phyloP scores from a whole-genome alignment of 2,888 invertebrate genomes.

The Coleophora flavipennella region DNA sequence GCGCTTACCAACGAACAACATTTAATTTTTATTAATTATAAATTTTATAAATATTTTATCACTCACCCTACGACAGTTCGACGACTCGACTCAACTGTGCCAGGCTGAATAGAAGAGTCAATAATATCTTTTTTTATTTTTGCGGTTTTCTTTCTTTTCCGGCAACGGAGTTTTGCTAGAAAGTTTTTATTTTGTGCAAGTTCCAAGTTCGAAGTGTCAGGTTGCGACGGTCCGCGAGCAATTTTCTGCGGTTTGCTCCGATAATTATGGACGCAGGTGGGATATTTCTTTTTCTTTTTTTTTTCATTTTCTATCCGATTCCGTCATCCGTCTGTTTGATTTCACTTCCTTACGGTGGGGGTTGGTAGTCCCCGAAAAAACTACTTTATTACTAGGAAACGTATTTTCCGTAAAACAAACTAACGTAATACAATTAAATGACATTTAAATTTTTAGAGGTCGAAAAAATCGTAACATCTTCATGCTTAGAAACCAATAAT shows the following conservation, averaged over 20 bases:
- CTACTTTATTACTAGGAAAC: constrained; percentile 14
- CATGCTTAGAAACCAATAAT: too few species aligned
- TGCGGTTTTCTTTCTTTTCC: constrained; percentile 51
- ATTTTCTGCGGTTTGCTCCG: constrained; percentile 65
- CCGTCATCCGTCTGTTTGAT: constrained; percentile 16
- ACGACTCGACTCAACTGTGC: too few species aligned
- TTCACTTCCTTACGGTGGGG: constrained; percentile 9
- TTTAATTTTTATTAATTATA: too few species aligned
- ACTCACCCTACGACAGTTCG: too few species aligned
- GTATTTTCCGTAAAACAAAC: too few species aligned
- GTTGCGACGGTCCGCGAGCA: constrained; percentile 61
- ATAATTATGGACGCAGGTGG: constrained; percentile 70
- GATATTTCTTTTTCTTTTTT: constrained; percentile 39
- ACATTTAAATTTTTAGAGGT: too few species aligned
- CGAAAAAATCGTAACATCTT: too few species aligned
- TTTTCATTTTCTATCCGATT: constrained; percentile 12
- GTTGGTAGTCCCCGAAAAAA: too few species aligned
- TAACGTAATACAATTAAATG: too few species aligned
- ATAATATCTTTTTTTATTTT: constrained; percentile 71
- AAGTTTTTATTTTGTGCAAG: constrained; percentile 68
- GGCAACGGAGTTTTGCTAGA: constrained; percentile 55
- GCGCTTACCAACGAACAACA: too few species aligned
- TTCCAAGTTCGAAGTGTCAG: constrained; percentile 60
- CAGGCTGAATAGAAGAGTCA: constrained; percentile 59
- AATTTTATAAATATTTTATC: too few species aligned